Base-by-base conservation (phyloP, 2,113 vertebrate species). In the Apeltes quadracus region DNA sequence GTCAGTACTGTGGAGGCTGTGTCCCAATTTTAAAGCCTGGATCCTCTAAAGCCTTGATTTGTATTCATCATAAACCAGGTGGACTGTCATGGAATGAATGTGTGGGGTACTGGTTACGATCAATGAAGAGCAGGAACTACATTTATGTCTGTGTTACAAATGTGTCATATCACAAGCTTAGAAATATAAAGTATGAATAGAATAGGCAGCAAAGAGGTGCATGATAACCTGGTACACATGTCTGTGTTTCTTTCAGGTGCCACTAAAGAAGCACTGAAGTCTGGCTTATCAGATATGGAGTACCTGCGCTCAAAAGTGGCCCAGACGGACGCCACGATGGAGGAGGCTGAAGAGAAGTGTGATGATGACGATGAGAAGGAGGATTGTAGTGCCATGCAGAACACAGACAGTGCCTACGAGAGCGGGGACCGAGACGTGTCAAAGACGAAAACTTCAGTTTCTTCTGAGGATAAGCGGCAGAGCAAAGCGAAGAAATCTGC, bases 241-340 rank as follows among this genome's bases (percentile, higher is more conserved):
- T 22, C 63, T 4, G 61, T 64, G 20, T 69, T 75, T 14, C 25
- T 88, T 73, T 27, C 72, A 94, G 93, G 53, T 81, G 12, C 76
- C 32, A 32, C 71, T 18, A 93, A 92, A 76, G 83, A 91, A 72
- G 93, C 93, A 23, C 69, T 92, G 23, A 92, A 92, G 84, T 90
- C 91, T 67, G 92, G 81, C 6, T 87, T 99, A 48, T 98, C 97
- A 0, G 98, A 99, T 83, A 96, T 98, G 96, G 97, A 98, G 4
- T 99, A 99, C 87, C 93, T 98, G 82, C 96, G 93, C 44, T 97
- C 95, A 25, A 99, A 99, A 86, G 82, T 97, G 82, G 95, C 96
- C 75, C 70, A 56, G 67, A 88, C 78, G 34, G 63, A 73, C 3
- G 81, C 87, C 34, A 43, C 87, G 1, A 36, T 84, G 61, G 85